phyloP scores from a whole-genome alignment of 2,797 vertebrate species.

The Jordanella pulchra region DNA sequence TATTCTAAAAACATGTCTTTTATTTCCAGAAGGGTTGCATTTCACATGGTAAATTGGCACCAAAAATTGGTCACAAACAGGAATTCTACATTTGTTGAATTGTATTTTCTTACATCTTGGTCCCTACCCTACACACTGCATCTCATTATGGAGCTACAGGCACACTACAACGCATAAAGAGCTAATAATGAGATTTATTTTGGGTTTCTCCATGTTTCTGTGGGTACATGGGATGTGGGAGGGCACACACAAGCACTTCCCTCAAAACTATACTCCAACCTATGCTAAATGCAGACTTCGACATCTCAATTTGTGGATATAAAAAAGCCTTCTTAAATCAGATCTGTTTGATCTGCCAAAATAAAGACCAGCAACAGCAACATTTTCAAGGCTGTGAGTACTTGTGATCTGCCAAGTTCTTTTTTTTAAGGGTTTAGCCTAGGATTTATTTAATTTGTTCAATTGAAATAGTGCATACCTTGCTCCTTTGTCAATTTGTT shows the following conservation, averaged over 20 bases:
- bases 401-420: constrained; percentile 28
- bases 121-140: constrained; percentile 60
- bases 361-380: constrained; percentile 22
- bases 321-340: background rate
- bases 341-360: background rate
- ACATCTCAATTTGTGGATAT: constrained; percentile 22
- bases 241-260: constrained; percentile 9
- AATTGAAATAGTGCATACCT: no score
- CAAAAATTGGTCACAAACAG: constrained; percentile 61
- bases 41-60: constrained; percentile 60
- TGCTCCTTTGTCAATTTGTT: no score
- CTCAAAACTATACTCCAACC: constrained; percentile 6
- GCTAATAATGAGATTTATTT: constrained; percentile 31
- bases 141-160: constrained; percentile 55
- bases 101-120: constrained; percentile 37
- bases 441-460: no score
- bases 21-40: constrained; percentile 27
- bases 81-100: constrained; percentile 40
- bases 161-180: constrained; percentile 53
- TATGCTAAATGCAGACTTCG: constrained; percentile 25
- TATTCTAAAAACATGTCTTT: constrained; percentile 22
- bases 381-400: constrained; percentile 59
- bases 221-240: background rate
- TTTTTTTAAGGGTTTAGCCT: no score
- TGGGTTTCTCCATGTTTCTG: constrained; percentile 26